phyloP scores from a whole-genome alignment of 2,113 vertebrate genomes.

The Callipepla squamata region DNA sequence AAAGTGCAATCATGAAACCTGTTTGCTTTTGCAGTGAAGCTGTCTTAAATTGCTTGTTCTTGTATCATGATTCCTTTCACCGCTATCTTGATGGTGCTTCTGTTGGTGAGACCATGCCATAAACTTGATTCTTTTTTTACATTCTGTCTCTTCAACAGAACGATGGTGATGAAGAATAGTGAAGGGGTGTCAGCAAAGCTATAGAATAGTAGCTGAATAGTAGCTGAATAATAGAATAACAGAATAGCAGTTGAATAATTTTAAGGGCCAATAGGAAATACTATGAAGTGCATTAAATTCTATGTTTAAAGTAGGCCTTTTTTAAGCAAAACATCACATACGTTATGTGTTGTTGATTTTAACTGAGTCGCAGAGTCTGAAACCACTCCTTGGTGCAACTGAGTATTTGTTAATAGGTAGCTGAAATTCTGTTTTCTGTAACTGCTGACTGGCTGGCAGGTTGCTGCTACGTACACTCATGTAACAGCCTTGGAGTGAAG shows the following conservation, averaged over 20 bases:
- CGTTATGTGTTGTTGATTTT: background rate
- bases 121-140: background rate
- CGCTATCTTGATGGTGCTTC: background rate
- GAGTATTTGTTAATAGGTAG: background rate
- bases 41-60: background rate
- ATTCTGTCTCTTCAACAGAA: background rate
- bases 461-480: rapidly evolving
- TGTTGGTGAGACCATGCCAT: background rate
- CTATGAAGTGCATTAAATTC: background rate
- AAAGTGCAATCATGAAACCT: background rate
- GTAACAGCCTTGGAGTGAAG: background rate
- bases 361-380: background rate
- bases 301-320: background rate
- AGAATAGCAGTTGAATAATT: background rate
- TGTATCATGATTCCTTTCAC: background rate
- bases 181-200: background rate
- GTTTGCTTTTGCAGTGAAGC: background rate
- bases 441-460: background rate
- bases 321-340: background rate
- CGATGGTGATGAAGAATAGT: background rate
- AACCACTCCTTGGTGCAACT: background rate
- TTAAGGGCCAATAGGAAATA: background rate
- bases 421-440: background rate
- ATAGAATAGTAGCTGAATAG: background rate
- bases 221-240: too few relatives aligned